Conservation (phyloP, 2,113 vertebrate species). For the Microtus richardsoni region DNA sequence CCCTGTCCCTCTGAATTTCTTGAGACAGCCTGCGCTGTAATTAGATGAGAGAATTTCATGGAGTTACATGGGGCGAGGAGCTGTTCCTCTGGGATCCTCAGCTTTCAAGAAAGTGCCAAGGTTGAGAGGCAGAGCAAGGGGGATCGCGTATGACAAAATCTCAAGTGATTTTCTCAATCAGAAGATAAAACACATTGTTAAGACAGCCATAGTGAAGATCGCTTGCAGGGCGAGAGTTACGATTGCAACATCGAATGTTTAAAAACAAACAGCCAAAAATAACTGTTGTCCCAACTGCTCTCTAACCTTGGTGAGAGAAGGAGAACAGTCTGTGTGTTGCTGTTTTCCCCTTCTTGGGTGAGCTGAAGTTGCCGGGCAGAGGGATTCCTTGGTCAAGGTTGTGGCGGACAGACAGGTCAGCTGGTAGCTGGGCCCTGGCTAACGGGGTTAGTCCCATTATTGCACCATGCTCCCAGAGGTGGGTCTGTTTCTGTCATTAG, state of each 20-base stretch:
- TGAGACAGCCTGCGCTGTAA: conserved; percentile 67
- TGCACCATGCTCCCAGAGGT: conserved; percentile 15
- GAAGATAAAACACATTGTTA: conserved; percentile 77
- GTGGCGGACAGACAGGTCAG: background rate
- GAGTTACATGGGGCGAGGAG: conserved; percentile 76
- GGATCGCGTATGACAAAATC: conserved; percentile 66
- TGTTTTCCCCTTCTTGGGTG: background rate
- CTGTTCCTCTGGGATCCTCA: conserved; percentile 65
- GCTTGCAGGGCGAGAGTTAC: conserved; percentile 23
- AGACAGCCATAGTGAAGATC: conserved; percentile 41
- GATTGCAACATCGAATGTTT: conserved; percentile 70
- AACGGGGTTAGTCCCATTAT: background rate
- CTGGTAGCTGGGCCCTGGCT: conserved; percentile 47
- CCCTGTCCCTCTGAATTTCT: conserved; percentile 64
- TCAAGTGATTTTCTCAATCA: conserved; percentile 75
- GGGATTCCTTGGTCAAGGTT: conserved; percentile 61
- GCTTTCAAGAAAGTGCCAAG: conserved; percentile 73
- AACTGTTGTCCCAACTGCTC: conserved; percentile 80
- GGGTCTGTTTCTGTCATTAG: conserved; percentile 72
- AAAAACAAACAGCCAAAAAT: conserved; percentile 79
- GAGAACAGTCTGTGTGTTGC: conserved; percentile 22
- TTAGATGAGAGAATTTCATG: conserved; percentile 78
- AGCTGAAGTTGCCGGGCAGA: conserved; percentile 43
- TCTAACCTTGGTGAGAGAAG: conserved; percentile 80
- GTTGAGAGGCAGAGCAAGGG: conserved; percentile 65